Evolutionary conservation across 1,140 invertebrate species (phyloP).

Genomic region (Drosophila santomea): DNA sequence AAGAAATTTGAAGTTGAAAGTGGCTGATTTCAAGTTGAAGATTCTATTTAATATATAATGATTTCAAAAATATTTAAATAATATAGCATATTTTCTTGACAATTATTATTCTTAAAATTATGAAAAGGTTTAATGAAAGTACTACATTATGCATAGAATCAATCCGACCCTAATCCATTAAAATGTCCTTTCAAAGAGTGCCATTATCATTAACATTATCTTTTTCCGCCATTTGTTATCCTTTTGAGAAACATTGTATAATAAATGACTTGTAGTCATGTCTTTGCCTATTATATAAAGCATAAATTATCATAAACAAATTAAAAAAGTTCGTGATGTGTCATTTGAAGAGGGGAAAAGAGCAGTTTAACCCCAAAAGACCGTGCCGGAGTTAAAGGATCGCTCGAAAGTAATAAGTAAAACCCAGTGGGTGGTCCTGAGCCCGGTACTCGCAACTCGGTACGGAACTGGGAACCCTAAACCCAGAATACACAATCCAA

Average conservation of each 20-base stretch:
- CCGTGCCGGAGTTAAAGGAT: constrained; percentile 53
- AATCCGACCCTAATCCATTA: constrained; percentile 4
- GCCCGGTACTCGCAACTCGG: neutral
- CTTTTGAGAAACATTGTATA: constrained; percentile 17
- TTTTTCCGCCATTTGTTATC: constrained; percentile 12
- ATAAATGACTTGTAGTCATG: constrained; percentile 68
- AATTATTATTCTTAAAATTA: neutral
- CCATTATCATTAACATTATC: constrained; percentile 22
- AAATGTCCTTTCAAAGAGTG: neutral
- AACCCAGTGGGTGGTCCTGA: constrained; percentile 68
- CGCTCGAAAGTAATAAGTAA: constrained; percentile 73
- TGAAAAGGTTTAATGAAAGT: neutral
- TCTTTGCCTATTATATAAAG: constrained; percentile 48
- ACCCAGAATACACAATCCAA: constrained; percentile 5
- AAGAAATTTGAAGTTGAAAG: neutral
- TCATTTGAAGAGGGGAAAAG: constrained; percentile 51
- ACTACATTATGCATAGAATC: neutral
- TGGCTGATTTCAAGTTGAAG: neutral
- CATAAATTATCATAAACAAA: constrained; percentile 84
- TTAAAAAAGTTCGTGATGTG: constrained; percentile 83
- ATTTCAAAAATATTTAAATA: no score
- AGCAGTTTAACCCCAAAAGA: constrained; percentile 37
- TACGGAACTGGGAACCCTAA: neutral
- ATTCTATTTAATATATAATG: no score
- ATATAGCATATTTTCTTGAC: neutral